Evolutionary conservation across 2,888 invertebrate species (phyloP).

Genomic region (Agrotis ipsilon): DNA sequence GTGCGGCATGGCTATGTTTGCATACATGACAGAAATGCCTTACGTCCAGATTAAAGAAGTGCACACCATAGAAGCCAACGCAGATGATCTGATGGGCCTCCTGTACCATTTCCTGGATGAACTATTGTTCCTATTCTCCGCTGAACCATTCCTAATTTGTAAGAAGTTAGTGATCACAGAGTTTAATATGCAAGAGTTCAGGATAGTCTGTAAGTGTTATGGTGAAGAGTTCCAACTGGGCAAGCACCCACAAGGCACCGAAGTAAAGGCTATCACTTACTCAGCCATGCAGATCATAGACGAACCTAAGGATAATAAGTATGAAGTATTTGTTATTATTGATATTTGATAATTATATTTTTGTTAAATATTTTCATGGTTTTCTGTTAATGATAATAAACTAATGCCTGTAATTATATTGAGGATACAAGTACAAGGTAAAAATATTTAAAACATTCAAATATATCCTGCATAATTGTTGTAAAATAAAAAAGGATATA

Average conservation of each 20-base stretch:
- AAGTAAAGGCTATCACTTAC: conserved; percentile 99
- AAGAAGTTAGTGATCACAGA: conserved; percentile 96
- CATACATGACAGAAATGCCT: conserved; percentile 98
- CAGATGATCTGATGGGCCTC: conserved; percentile 96
- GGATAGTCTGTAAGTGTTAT: conserved; percentile 95
- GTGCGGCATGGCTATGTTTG: conserved; percentile 98
- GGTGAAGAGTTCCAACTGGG: conserved; percentile 98
- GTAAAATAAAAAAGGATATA: no score
- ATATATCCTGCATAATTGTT: no score
- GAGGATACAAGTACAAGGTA: no score
- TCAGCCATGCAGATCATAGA: conserved; percentile 99
- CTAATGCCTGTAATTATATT: no score
- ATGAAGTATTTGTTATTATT: conserved; percentile 99
- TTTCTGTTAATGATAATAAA: conserved; percentile 36
- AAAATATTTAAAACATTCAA: no score
- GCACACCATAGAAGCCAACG: conserved; percentile 96
- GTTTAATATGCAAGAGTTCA: conserved; percentile 96
- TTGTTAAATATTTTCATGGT: conserved; percentile 37
- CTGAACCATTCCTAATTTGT: conserved; percentile 97
- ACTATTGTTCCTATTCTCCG: conserved; percentile 97
- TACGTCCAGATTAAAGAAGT: conserved; percentile 95
- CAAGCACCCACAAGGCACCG: conserved; percentile 99
- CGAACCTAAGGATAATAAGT: conserved; percentile 92
- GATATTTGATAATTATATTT: conserved; percentile 94
- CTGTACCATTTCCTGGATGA: conserved; percentile 98